A percentile compares a stretch with the other conserved stretches of the same genome.
Evolutionary conservation across 2,113 vertebrate genomes (phyloP).

Genomic region (Anarrhichthys ocellatus): DNA sequence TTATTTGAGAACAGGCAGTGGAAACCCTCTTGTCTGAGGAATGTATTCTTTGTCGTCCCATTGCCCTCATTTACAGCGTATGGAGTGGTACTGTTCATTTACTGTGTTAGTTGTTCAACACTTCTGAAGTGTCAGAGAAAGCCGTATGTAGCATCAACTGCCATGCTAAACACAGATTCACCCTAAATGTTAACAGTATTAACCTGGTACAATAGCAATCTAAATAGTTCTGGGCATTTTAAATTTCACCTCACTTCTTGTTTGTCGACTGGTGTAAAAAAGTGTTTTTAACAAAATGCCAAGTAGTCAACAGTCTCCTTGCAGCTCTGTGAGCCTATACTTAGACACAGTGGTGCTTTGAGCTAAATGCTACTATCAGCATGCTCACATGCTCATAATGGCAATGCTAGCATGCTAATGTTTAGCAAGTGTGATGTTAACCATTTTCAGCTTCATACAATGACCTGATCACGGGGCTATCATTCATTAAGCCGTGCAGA

Average conservation of each 20-base stretch:
- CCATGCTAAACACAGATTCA: slow-evolving; percentile 5
- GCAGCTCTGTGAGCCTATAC: too few relatives aligned
- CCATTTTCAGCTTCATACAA: too few relatives aligned
- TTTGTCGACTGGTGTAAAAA: not conserved
- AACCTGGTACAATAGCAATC: not conserved
- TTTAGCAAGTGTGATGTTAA: not conserved
- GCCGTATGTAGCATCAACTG: not conserved
- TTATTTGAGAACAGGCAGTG: slow-evolving; percentile 28
- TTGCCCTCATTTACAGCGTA: slow-evolving; percentile 28
- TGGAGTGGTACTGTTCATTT: slow-evolving; percentile 27
- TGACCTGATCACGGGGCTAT: too few relatives aligned
- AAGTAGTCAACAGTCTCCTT: too few relatives aligned
- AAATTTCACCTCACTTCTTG: not conserved
- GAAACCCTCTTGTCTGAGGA: slow-evolving; percentile 28
- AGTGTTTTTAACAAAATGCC: not conserved
- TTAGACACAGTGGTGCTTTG: too few relatives aligned
- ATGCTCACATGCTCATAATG: too few relatives aligned
- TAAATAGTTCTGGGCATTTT: not conserved
- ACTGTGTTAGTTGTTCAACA: not conserved
- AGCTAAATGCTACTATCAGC: too few relatives aligned
- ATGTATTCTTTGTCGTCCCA: slow-evolving; percentile 29
- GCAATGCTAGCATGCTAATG: too few relatives aligned
- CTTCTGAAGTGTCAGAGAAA: not conserved
- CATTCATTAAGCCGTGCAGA: too few relatives aligned
- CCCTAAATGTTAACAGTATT: not conserved